Evolutionary conservation across 2,888 invertebrate genomes (phyloP), one percentile per base, ranked within the genome.

Genomic region (Amphipyra berbera): DNA sequence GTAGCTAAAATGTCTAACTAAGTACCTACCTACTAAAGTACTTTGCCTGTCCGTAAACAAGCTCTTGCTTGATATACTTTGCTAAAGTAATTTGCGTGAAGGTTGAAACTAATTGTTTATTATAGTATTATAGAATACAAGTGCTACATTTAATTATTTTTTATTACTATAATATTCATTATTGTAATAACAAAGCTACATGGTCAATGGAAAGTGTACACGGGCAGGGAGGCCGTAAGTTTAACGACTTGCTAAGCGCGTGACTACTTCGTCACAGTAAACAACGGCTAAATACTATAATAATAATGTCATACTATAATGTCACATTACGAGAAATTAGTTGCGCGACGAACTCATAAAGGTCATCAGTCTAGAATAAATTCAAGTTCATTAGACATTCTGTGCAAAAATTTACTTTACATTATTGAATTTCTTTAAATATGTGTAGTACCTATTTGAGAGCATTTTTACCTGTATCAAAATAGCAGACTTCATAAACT

Each of bases 121-220:
- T 30, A 52, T 38, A 1, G 40, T 37, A 33, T 47, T 14, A 30
- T 9, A 56, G 40, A 21, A 41, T 21, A 27, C 14, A 14, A 55
- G 30, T 21, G n/a, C n/a, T 4, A 44, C 38, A 15, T 35, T 15
- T 8, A 54, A 35, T 38, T 33, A 42, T 9, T 47, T 58, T 35
- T 12, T 37, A 10, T 27, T 45, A 50, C 12, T 30, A 13, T 35
- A 37, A 6, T 37, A 8, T 9, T 44, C 6, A 47, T 37, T 53
- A 14, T 40, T 35, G 21, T 50, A 15, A 50, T 41, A 55, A 42
- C 53, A 44, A 65, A 72, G 14, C 13, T 37, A 30, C 42, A 40
- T 37, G 47, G 55, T 27, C 33, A 69, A 52, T 61, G 35, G 33
- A 61, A 68, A 68, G 44, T 68, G 30, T 38, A 35, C 47, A 33